These are phyloP conservation scores for Allobates femoralis DNA, from an alignment of 2,797 vertebrate species.

Conservation along the genomic window DNA sequence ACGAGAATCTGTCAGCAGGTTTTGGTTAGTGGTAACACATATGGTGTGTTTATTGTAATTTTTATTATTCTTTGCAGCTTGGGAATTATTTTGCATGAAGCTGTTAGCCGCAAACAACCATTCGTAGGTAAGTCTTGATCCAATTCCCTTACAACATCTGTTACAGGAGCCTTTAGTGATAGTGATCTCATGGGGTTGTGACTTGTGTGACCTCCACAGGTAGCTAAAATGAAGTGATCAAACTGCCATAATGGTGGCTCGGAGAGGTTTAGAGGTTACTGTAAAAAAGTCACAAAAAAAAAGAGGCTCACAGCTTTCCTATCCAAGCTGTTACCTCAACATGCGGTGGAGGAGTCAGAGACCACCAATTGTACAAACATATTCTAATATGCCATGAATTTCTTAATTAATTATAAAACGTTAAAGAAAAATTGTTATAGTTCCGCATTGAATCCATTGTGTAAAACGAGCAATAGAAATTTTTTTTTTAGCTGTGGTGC, in stretches of 20 bases:
- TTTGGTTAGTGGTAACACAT: too few relatives aligned
- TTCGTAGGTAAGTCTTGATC: conserved; percentile 34
- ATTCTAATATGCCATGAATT: neutral
- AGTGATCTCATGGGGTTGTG: too few relatives aligned
- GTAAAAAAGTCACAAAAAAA: neutral
- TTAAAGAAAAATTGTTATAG: too few relatives aligned
- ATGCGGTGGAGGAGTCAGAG: too few relatives aligned
- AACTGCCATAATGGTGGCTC: neutral
- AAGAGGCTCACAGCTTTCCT: neutral
- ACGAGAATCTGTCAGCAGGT: too few relatives aligned
- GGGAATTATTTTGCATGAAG: conserved; percentile 12
- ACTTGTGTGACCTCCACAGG: neutral
- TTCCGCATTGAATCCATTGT: too few relatives aligned
- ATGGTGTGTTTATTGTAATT: neutral
- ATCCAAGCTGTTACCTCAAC: neutral
- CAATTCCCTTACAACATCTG: neutral
- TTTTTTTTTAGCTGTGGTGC: too few relatives aligned
- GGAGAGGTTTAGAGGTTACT: neutral
- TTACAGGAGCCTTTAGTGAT: neutral
- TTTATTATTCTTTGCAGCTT: conserved; percentile 24
- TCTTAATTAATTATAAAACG: neutral
- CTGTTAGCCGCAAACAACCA: conserved; percentile 19
- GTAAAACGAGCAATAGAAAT: too few relatives aligned
- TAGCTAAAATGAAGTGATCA: neutral
- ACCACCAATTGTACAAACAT: too few relatives aligned